These are phyloP conservation scores for Hypomecis atomaria DNA, from an alignment of 2,888 invertebrate genomes.

Conservation along the genomic window DNA sequence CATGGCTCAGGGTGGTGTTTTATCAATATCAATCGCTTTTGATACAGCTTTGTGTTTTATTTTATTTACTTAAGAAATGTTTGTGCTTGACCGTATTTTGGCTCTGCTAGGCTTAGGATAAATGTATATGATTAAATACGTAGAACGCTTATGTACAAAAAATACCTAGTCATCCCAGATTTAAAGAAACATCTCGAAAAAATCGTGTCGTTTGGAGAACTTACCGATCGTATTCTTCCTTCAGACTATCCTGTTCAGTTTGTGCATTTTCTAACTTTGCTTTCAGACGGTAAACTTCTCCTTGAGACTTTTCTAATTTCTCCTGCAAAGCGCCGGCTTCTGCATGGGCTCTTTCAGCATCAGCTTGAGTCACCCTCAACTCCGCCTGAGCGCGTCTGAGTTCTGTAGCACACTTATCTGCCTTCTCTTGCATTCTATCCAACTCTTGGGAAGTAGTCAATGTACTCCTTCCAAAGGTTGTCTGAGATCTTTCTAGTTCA, in stretches of 20 bases:
- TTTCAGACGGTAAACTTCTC: conserved; percentile 96
- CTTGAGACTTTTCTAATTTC: conserved; percentile 96
- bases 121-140: too few relatives aligned
- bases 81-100: too few relatives aligned
- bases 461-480: conserved; percentile 92
- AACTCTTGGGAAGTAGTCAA: conserved; percentile 93
- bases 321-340: conserved; percentile 95
- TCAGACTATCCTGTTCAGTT: conserved; percentile 96
- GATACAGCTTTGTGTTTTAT: too few relatives aligned
- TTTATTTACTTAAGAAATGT: too few relatives aligned
- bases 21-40: too few relatives aligned
- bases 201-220: conserved; percentile 37
- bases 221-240: conserved; percentile 94
- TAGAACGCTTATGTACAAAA: too few relatives aligned
- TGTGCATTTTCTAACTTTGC: conserved; percentile 97
- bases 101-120: too few relatives aligned
- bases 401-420: conserved; percentile 93
- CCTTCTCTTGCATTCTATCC: conserved; percentile 92
- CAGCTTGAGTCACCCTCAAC: conserved; percentile 95
- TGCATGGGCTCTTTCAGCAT: conserved; percentile 93
- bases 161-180: too few relatives aligned
- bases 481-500: conserved; percentile 93
- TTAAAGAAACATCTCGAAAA: too few relatives aligned
- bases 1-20: too few relatives aligned
- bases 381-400: conserved; percentile 95